Evolutionary conservation across 2,888 invertebrate genomes (phyloP).

Genomic region (Heteropelma amictum): DNA sequence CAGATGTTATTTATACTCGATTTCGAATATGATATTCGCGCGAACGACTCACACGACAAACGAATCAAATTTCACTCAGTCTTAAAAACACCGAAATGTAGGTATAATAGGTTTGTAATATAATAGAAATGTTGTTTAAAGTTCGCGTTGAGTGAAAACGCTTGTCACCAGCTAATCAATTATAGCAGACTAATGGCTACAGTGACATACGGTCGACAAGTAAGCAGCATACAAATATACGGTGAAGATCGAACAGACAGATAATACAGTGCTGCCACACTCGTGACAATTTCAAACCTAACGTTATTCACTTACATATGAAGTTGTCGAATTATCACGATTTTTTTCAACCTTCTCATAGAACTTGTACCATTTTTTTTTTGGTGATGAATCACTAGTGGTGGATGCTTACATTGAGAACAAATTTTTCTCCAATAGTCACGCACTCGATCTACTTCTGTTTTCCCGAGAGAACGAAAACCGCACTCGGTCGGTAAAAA

Average conservation of each 20-base stretch:
- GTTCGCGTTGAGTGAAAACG: conserved; percentile 2
- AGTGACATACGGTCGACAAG: conserved; percentile 48
- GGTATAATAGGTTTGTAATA: background rate
- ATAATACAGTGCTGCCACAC: conserved; percentile 47
- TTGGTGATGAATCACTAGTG: too few relatives aligned
- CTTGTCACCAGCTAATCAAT: conserved; percentile 46
- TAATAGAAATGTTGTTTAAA: background rate
- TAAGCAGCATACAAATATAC: conserved; percentile 52
- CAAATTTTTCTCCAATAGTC: too few relatives aligned
- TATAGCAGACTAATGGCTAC: conserved; percentile 54
- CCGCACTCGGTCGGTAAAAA: too few relatives aligned
- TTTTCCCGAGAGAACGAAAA: too few relatives aligned
- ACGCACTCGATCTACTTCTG: too few relatives aligned
- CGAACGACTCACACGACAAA: background rate
- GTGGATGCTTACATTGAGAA: too few relatives aligned
- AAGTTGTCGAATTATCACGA: conserved; percentile 14
- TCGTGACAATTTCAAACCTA: background rate
- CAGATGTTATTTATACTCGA: conserved; percentile 45
- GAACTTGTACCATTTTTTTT: too few relatives aligned
- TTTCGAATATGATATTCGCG: conserved; percentile 49
- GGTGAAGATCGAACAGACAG: conserved; percentile 42
- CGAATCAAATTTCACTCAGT: background rate
- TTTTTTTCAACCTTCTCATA: too few relatives aligned
- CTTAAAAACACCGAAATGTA: background rate
- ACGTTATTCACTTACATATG: background rate